phyloP scores from a whole-genome alignment of 2,113 vertebrate species.

The Lasiurus cinereus region DNA sequence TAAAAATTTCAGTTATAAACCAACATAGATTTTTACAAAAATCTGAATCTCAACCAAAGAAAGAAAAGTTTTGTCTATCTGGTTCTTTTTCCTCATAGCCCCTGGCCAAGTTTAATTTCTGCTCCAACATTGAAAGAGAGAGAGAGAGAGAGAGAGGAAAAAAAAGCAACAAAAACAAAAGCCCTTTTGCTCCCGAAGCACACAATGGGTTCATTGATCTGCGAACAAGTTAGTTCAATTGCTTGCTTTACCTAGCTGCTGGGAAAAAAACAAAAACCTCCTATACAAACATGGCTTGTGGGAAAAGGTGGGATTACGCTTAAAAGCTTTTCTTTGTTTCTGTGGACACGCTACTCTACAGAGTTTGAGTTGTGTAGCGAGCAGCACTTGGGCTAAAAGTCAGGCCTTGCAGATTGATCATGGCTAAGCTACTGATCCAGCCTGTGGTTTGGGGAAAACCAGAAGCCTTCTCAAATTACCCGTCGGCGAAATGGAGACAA shows the following conservation, averaged over 20 bases:
- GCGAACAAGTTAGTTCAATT: constrained; percentile 65
- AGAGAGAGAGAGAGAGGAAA: background rate
- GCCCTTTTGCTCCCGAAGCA: constrained; percentile 17
- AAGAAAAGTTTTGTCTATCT: constrained; percentile 64
- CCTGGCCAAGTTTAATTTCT: background rate
- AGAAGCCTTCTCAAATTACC: background rate
- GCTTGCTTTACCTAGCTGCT: constrained; percentile 69
- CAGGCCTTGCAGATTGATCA: background rate
- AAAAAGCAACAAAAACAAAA: constrained; percentile 44
- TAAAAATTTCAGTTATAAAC: background rate
- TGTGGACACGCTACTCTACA: background rate
- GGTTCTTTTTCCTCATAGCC: constrained; percentile 38
- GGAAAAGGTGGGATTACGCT: constrained; percentile 66
- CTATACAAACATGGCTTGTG: constrained; percentile 70
- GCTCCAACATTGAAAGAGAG: background rate
- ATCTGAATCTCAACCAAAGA: constrained; percentile 45
- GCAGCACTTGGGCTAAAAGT: background rate
- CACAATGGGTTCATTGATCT: constrained; percentile 77
- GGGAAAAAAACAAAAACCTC: constrained; percentile 63
- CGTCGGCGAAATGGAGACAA: background rate
- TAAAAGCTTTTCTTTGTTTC: constrained; percentile 74
- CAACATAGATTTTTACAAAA: constrained; percentile 35
- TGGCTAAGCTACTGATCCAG: background rate
- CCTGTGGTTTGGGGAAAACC: background rate
- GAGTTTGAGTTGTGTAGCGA: background rate